Percentiles rank a stretch among this genome's conserved stretches.
Evolutionary conservation across 2,888 invertebrate genomes (phyloP).

Genomic region (Schizotus pectinicornis): DNA sequence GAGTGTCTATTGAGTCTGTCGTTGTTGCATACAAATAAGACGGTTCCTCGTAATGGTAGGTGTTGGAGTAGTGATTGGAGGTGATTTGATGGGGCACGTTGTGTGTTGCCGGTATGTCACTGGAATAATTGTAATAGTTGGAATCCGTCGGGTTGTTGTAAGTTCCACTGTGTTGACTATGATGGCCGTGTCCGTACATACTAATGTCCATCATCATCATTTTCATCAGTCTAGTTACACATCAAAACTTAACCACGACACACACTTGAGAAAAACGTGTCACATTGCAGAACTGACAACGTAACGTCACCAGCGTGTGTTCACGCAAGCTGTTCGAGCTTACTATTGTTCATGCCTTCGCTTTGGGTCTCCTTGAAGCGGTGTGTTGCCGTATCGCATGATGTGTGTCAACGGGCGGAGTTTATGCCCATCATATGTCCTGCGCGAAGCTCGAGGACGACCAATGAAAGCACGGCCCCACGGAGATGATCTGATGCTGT

Average conservation of each 20-base stretch:
- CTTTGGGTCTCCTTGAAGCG: too few species aligned
- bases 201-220: conserved; percentile 86
- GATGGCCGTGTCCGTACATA: conserved; percentile 73
- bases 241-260: conserved; percentile 1
- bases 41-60: conserved; percentile 54
- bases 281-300: conserved; percentile 12
- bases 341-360: too few species aligned
- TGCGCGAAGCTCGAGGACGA: conserved; percentile 44
- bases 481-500: conserved; percentile 54
- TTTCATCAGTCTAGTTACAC: conserved; percentile 35
- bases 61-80: conserved; percentile 55
- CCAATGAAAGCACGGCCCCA: conserved; percentile 47
- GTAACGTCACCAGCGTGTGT: conserved; percentile 24
- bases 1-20: conserved; percentile 53
- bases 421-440: conserved; percentile 42
- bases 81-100: conserved; percentile 53
- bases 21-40: conserved; percentile 48
- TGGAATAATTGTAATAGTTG: conserved; percentile 52
- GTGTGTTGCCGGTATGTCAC: conserved; percentile 47
- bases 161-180: conserved; percentile 58
- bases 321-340: conserved; percentile 12
- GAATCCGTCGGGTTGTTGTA: conserved; percentile 54
- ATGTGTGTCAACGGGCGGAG: conserved; percentile 48
- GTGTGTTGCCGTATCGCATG: conserved; percentile 14
- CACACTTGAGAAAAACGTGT: conserved; percentile 20